A percentile compares a stretch with the other conserved stretches of the same genome.
Conservation (phyloP, 2,113 vertebrate species). For the Ammodramus savannarum region DNA sequence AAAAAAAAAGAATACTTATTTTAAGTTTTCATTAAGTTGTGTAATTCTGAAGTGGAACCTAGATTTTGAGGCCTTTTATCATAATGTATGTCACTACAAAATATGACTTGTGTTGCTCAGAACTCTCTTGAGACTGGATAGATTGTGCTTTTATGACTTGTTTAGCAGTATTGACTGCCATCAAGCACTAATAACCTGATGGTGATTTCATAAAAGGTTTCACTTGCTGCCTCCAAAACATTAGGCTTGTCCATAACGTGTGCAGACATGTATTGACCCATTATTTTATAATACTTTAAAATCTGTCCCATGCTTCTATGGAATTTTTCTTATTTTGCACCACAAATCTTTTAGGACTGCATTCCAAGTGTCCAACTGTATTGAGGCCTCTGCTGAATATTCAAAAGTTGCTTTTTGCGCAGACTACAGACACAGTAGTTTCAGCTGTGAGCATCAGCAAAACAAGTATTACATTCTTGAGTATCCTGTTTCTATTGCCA, state of each 20-base stretch:
- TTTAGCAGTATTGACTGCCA: not conserved
- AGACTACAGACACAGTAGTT: not conserved
- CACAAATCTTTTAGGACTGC: not conserved
- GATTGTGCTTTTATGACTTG: not conserved
- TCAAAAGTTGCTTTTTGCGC: not conserved
- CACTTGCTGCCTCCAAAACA: not conserved
- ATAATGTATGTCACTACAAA: not conserved
- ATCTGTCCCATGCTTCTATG: not conserved
- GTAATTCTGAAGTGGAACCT: not conserved
- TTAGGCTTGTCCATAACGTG: not conserved
- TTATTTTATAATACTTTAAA: not conserved
- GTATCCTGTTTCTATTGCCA: not conserved
- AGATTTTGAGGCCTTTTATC: not conserved
- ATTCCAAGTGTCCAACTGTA: not conserved
- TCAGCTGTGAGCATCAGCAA: slow-evolving; percentile 7
- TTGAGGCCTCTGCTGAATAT: not conserved
- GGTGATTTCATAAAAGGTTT: not conserved
- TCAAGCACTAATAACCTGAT: not conserved
- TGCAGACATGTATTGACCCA: not conserved
- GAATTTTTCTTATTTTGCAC: not conserved
- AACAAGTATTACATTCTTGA: not conserved
- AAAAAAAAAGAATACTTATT: not conserved
- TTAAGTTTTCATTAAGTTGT: not conserved
- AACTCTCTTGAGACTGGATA: not conserved
- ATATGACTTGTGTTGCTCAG: not conserved